Percentiles rank a stretch among this genome's conserved stretches.
phyloP scores from a whole-genome alignment of 92 coral and sea anemone species.

The Epizoanthus ramosus region DNA sequence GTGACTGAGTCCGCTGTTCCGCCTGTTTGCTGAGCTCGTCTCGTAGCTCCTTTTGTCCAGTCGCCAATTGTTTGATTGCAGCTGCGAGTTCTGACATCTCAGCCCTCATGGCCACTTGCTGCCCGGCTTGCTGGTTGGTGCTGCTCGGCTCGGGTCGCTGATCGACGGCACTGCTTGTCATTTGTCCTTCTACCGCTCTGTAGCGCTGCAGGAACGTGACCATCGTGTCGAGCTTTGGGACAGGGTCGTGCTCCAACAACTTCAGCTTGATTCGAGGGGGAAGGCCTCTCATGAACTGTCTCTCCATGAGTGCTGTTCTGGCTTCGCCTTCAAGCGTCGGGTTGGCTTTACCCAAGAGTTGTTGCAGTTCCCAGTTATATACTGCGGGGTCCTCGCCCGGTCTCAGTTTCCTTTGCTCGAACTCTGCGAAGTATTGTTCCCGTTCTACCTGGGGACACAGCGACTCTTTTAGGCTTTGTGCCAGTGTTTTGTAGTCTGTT shows the following conservation, averaged over 20 bases:
- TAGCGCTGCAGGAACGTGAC: slow-evolving; percentile 32
- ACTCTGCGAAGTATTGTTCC: slow-evolving; percentile 4
- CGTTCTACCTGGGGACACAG: neutral
- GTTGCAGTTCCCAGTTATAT: slow-evolving; percentile 44
- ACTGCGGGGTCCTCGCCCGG: slow-evolving; percentile 39
- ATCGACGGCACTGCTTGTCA: slow-evolving; percentile 7
- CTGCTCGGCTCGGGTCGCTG: neutral
- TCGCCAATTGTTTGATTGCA: slow-evolving; percentile 16
- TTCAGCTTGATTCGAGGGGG: slow-evolving; percentile 45
- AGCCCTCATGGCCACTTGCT: slow-evolving; percentile 10
- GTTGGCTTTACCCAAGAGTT: slow-evolving; percentile 50
- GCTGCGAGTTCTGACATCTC: slow-evolving; percentile 6
- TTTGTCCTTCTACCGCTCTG: slow-evolving; percentile 30
- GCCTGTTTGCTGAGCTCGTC: neutral
- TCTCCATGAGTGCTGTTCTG: slow-evolving; percentile 22
- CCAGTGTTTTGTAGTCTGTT: neutral
- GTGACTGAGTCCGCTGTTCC: neutral
- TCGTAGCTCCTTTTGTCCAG: neutral
- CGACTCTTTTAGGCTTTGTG: neutral
- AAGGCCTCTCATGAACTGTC: slow-evolving; percentile 47
- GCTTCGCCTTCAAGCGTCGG: slow-evolving; percentile 40
- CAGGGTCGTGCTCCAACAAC: slow-evolving; percentile 47
- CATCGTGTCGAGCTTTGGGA: slow-evolving; percentile 43
- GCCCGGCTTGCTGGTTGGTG: neutral
- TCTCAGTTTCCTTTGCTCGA: slow-evolving; percentile 1